phyloP scores from a whole-genome alignment of 2,888 invertebrate species.

The Eristalis intricaria region DNA sequence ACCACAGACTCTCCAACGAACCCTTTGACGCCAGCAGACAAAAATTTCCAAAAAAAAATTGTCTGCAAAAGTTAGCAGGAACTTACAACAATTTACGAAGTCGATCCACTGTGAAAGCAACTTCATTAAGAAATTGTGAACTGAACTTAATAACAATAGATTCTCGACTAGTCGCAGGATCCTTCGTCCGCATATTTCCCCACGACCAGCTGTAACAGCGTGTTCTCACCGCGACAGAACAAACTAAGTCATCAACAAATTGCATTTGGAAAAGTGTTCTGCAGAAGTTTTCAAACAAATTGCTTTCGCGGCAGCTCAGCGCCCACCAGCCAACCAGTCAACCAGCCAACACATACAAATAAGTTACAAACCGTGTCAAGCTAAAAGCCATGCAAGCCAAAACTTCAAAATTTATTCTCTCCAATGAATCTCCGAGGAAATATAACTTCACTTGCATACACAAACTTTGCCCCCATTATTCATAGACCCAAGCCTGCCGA shows the following conservation, averaged over 20 bases:
- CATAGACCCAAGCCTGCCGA: conserved; percentile 9
- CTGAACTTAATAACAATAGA: background rate
- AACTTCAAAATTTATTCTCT: conserved; percentile 16
- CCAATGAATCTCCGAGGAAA: conserved; percentile 15
- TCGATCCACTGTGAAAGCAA: background rate
- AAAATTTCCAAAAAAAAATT: too few relatives aligned
- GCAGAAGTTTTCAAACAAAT: background rate
- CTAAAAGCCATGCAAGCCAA: background rate
- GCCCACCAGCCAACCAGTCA: background rate
- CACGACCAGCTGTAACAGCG: background rate
- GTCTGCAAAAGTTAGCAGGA: too few relatives aligned
- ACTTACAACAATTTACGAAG: too few relatives aligned
- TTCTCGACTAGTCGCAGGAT: background rate
- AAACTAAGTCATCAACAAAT: background rate
- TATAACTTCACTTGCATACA: conserved; percentile 7
- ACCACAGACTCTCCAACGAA: too few relatives aligned
- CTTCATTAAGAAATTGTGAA: background rate
- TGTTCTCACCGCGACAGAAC: background rate
- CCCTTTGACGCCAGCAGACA: too few relatives aligned
- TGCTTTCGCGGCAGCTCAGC: background rate
- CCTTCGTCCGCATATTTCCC: background rate
- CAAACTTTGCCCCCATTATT: conserved; percentile 40
- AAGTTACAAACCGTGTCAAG: background rate
- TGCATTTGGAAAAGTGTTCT: background rate
- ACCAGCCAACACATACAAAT: too few relatives aligned